Percentiles rank a stretch among this genome's conserved stretches.
phyloP scores from a whole-genome alignment of 2,113 vertebrate species.

The Chloebia gouldiae region DNA sequence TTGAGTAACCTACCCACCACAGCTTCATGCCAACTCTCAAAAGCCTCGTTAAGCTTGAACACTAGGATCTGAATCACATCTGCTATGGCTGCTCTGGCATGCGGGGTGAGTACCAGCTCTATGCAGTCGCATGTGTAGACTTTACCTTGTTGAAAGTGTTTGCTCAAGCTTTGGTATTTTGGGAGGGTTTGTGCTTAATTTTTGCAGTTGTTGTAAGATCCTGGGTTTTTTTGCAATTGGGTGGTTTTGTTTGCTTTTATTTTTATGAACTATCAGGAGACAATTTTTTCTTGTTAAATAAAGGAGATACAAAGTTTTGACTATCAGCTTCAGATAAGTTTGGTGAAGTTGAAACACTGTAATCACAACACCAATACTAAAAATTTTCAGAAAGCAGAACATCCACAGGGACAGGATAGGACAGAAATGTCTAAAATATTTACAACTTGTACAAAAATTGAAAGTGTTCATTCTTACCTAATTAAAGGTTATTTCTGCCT shows the following conservation, averaged over 20 bases:
- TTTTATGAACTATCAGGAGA: background rate
- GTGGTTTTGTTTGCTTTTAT: background rate
- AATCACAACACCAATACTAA: background rate
- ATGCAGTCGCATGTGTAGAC: rapidly evolving
- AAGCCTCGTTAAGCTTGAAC: background rate
- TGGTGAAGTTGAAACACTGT: background rate
- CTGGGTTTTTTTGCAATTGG: background rate
- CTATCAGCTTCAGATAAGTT: background rate
- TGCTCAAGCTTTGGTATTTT: background rate
- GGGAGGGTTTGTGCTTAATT: rapidly evolving
- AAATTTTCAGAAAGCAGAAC: background rate
- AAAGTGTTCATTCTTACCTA: background rate
- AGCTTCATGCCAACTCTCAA: background rate
- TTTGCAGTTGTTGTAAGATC: background rate
- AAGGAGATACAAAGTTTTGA: background rate
- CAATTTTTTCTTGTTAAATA: background rate
- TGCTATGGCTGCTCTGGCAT: background rate
- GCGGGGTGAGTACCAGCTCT: background rate
- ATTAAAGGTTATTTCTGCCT: background rate
- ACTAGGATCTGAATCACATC: background rate
- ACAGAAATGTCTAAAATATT: background rate
- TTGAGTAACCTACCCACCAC: background rate
- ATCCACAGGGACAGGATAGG: background rate
- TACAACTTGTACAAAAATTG: background rate
- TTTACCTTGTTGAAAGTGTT: background rate